Evolutionary conservation across 1,140 invertebrate genomes (phyloP).

Genomic region (Bombus difficillimus): DNA sequence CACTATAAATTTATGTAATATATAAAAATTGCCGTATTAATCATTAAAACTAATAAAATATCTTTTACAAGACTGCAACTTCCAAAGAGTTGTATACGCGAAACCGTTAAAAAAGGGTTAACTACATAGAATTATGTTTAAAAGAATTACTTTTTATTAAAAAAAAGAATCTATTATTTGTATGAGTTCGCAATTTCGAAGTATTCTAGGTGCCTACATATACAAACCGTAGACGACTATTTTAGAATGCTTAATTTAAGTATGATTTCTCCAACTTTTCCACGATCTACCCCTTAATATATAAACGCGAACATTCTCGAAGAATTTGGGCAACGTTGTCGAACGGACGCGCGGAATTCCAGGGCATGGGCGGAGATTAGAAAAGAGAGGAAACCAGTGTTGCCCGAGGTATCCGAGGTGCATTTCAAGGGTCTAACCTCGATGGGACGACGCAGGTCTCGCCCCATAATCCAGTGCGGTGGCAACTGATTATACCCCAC

Average conservation of each 20-base stretch:
- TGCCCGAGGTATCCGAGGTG: conserved; percentile 69
- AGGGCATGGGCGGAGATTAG: conserved; percentile 58
- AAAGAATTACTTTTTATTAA: no score
- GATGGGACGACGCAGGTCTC: conserved; percentile 74
- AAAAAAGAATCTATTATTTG: no score
- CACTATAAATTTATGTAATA: no score
- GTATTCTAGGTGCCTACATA: no score
- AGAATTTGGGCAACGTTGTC: conserved; percentile 56
- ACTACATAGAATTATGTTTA: no score
- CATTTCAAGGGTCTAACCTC: conserved; percentile 77
- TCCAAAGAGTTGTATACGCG: no score
- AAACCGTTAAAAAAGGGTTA: no score
- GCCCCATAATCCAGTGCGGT: conserved; percentile 82
- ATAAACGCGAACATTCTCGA: not conserved
- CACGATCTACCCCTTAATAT: not conserved
- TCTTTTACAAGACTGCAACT: no score
- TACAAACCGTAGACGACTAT: no score
- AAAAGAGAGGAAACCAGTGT: conserved; percentile 59
- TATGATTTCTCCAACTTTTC: not conserved
- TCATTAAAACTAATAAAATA: no score
- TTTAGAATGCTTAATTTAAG: not conserved
- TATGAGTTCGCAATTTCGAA: no score
- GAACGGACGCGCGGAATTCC: conserved; percentile 68
- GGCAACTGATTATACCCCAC: conserved; percentile 82
- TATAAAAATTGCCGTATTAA: no score